phyloP scores from a whole-genome alignment of 2,797 vertebrate genomes.

The Novumbra hubbsi region DNA sequence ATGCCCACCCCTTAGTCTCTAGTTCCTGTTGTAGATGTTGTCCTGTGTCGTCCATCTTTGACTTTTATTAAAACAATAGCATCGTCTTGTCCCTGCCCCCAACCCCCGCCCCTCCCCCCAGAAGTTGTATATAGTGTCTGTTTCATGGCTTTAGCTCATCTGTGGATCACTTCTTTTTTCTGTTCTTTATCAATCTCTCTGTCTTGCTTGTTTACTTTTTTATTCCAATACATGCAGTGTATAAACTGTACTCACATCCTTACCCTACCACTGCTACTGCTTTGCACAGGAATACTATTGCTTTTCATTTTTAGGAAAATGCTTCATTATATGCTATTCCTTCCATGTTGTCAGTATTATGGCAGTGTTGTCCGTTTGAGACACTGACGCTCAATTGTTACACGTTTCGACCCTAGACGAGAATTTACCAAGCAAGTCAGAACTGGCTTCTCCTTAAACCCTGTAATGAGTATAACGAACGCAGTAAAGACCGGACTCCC shows the following conservation, averaged over 20 bases:
- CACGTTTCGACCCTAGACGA: neutral
- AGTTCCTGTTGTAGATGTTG: conserved; percentile 77
- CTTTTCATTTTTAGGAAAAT: neutral
- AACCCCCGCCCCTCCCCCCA: conserved; percentile 41
- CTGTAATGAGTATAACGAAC: no score
- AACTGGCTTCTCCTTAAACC: neutral
- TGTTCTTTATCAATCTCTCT: neutral
- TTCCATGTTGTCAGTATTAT: neutral
- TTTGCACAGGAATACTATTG: neutral
- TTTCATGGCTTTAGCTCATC: conserved; percentile 77
- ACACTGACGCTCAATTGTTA: neutral
- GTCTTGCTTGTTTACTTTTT: conserved; percentile 46
- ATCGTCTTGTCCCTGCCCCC: conserved; percentile 55
- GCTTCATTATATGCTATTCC: neutral
- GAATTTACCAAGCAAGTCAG: neutral
- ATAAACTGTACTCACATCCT: conserved; percentile 54
- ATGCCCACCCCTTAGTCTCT: conserved; percentile 24
- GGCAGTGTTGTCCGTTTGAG: neutral
- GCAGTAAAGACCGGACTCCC: neutral
- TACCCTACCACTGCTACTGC: conserved; percentile 6
- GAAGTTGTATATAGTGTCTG: conserved; percentile 73
- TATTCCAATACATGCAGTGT: conserved; percentile 8
- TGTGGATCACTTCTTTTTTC: conserved; percentile 43
- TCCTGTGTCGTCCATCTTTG: conserved; percentile 82
- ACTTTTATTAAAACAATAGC: conserved; percentile 77